Percentiles rank a stretch among this genome's conserved stretches.
Conservation (phyloP, 2,113 vertebrate species). For the Ciconia stormi region DNA sequence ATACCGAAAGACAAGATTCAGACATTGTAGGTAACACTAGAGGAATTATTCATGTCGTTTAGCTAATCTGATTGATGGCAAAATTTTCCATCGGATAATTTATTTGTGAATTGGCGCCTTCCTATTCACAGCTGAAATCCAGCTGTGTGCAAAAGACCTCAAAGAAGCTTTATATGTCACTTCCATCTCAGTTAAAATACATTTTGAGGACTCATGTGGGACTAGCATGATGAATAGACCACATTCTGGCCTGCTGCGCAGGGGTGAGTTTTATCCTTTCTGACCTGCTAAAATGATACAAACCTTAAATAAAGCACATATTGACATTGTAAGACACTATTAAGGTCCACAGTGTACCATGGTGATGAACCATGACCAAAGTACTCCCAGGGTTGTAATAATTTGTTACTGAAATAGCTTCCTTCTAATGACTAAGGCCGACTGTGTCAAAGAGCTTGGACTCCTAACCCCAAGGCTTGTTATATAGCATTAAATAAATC, state of each 20-base stretch:
- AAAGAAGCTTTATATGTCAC: not conserved
- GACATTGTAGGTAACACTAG: not conserved
- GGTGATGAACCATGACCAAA: conserved; percentile 57
- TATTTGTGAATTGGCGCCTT: not conserved
- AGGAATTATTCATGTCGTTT: not conserved
- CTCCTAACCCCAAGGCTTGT: conserved; percentile 10
- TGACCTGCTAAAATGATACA: not conserved
- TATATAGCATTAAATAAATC: conserved; percentile 34
- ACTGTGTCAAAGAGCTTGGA: conserved; percentile 36
- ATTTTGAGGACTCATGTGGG: conserved; percentile 17
- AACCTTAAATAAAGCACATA: conserved; percentile 56
- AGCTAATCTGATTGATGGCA: not conserved
- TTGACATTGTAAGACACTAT: conserved; percentile 49
- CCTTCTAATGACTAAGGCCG: conserved; percentile 27
- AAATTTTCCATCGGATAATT: not conserved
- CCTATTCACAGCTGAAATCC: not conserved
- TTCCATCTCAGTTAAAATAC: conserved; percentile 1
- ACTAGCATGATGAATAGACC: conserved; percentile 27
- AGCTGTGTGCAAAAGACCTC: not conserved
- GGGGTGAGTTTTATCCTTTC: conserved; percentile 29
- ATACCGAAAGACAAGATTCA: not conserved
- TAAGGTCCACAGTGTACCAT: conserved; percentile 5
- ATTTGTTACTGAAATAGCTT: conserved; percentile 47
- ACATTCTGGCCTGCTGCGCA: not conserved
- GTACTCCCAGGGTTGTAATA: not conserved